Conservation (phyloP, 2,113 vertebrate species). For the Nibea coibor region DNA sequence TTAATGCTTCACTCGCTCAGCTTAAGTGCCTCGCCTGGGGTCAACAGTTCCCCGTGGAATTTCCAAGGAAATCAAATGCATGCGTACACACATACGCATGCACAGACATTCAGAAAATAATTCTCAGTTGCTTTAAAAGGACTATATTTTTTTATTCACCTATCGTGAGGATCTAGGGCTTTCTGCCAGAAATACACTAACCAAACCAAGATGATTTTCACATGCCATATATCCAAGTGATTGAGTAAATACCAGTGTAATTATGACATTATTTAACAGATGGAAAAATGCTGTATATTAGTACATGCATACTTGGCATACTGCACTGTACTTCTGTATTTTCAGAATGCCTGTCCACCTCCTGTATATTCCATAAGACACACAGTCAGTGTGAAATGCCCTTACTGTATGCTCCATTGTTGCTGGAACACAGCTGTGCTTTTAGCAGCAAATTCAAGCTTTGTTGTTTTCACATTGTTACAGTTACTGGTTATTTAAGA, state of each 20-base stretch:
- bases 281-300: too few relatives aligned
- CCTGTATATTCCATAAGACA: not conserved
- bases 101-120: not conserved
- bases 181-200: not conserved
- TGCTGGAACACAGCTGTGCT: not conserved
- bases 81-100: not conserved
- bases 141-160: slow-evolving; percentile 23
- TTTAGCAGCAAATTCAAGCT: not conserved
- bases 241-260: not conserved
- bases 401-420: not conserved
- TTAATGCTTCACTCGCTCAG: slow-evolving; percentile 70
- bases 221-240: not conserved
- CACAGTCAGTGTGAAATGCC: not conserved
- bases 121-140: slow-evolving; percentile 1
- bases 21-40: slow-evolving; percentile 72
- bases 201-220: not conserved
- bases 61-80: slow-evolving; percentile 53
- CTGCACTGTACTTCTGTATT: too few relatives aligned
- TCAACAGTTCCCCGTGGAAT: slow-evolving; percentile 76
- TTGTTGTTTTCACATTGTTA: not conserved
- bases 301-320: not conserved
- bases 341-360: not conserved
- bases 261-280: too few relatives aligned
- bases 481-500: slow-evolving; percentile 1
- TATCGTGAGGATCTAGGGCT: slow-evolving; percentile 17